phyloP scores from a whole-genome alignment of 1,140 invertebrate genomes.

The Pteromalus puparum region DNA sequence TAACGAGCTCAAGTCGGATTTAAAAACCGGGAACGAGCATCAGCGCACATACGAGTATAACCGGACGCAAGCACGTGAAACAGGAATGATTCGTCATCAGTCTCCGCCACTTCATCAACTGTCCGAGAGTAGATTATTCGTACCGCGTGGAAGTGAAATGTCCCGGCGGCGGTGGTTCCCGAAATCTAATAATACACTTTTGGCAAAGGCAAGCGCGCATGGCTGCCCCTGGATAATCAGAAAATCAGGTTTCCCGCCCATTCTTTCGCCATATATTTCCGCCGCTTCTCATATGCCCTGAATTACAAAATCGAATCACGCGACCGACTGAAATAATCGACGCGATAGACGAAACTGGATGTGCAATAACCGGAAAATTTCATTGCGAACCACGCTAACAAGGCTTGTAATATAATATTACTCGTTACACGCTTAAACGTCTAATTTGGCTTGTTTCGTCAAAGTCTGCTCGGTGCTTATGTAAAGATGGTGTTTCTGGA shows the following conservation, averaged over 20 bases:
- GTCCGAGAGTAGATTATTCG: neutral
- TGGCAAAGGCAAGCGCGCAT: neutral
- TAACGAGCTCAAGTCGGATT: neutral
- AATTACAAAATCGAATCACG: constrained; percentile 27
- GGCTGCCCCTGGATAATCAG: neutral
- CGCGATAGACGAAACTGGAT: constrained; percentile 25
- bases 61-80: neutral
- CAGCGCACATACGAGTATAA: neutral
- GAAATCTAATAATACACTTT: constrained; percentile 1
- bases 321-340: constrained; percentile 32
- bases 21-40: neutral
- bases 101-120: neutral
- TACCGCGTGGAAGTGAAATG: neutral
- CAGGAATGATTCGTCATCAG: neutral
- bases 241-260: neutral
- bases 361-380: constrained; percentile 32
- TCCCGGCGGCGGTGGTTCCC: neutral
- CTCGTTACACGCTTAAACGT: neutral
- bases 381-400: constrained; percentile 13
- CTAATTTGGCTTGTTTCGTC: neutral
- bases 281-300: neutral
- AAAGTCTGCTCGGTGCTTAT: neutral
- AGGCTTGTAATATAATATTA: neutral
- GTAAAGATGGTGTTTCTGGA: neutral
- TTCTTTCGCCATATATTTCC: constrained; percentile 14